Evolutionary conservation across 2,797 vertebrate species (phyloP).

Genomic region (Hemibagrus guttatus): DNA sequence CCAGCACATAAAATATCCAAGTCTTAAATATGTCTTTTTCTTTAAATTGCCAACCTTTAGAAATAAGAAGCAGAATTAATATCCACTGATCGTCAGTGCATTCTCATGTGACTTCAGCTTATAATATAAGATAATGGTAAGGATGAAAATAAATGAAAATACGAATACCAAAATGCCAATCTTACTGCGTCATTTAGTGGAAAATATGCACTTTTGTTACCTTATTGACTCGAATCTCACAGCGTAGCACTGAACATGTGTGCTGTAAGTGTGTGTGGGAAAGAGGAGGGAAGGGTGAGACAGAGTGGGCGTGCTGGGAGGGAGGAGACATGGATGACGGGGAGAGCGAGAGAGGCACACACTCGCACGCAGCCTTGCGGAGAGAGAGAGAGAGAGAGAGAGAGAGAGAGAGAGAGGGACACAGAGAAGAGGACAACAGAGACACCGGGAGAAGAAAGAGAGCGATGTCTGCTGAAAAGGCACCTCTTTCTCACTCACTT

Average conservation of each 20-base stretch:
- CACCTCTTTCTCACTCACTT: constrained; percentile 68
- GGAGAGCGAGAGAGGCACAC: constrained; percentile 47
- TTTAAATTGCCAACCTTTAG: background rate
- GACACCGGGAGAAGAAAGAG: constrained; percentile 43
- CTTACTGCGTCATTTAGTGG: constrained; percentile 22
- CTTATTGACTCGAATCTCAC: constrained; percentile 48
- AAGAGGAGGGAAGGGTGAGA: background rate
- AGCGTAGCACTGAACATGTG: constrained; percentile 61
- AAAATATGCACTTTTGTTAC: constrained; percentile 19
- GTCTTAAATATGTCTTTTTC: background rate
- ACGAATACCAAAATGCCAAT: constrained; percentile 11
- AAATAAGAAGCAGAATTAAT: background rate
- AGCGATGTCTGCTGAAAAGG: constrained; percentile 70
- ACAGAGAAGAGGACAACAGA: constrained; percentile 49
- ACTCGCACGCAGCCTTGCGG: constrained; percentile 41
- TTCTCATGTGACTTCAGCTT: background rate
- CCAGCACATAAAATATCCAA: background rate
- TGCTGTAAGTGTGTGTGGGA: constrained; percentile 25
- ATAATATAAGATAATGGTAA: background rate
- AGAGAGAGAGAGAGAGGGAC: constrained; percentile 39
- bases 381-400: constrained; percentile 27
- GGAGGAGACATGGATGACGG: constrained; percentile 47
- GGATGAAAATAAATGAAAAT: background rate
- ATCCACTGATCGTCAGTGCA: background rate
- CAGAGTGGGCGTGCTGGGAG: constrained; percentile 31